Base-by-base conservation (phyloP, 2,797 vertebrate species). In the Clangula hyemalis region DNA sequence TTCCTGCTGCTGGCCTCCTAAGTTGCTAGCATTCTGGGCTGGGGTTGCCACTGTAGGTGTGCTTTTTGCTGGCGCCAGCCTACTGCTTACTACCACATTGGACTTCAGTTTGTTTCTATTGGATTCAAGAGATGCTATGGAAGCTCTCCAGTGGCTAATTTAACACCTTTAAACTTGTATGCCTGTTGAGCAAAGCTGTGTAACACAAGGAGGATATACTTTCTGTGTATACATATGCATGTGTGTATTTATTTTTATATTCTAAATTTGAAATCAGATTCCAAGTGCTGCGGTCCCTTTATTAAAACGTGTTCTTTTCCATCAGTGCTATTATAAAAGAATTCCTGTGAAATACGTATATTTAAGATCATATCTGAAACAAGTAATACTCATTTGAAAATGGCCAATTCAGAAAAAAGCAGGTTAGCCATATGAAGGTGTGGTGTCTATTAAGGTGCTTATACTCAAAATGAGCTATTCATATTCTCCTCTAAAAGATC, bases 391-490 rank as follows among this genome's bases (percentile, higher is more conserved):
- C 6, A 43, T 73, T 61, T 84, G 75, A 85, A 88, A 95, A 41
- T 21, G 45, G 34, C 28, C 25, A 47, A 16, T 72, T 79, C 22
- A 32, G 43, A 61, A 69, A 64, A 82, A 49, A 24, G 8, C 57
- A 56, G 28, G 75, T 96, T 94, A 93, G 82, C 79, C 39, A 11
- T 30, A 9, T 65, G 56, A 92, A 97, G 86, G 92, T 96, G 94
- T 96, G 88, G 95, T 85, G 74, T 84, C 72, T 85, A 11, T 96
- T 89, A 96, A 91, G 77, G 34, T 69, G 56, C 32, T 68, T 95
- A 84, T 53, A 27, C 79, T 97, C 89, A 88, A 89, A 81, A 90
- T 0, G 6, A 28, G 57, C 84, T 90, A 83, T 60, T 97, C 89
- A 80, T 89, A 68, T 79, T 62, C 56, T 39, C 43, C 13, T 90